Base-by-base conservation (phyloP, 2,797 vertebrate species). In the Leuciscus waleckii region DNA sequence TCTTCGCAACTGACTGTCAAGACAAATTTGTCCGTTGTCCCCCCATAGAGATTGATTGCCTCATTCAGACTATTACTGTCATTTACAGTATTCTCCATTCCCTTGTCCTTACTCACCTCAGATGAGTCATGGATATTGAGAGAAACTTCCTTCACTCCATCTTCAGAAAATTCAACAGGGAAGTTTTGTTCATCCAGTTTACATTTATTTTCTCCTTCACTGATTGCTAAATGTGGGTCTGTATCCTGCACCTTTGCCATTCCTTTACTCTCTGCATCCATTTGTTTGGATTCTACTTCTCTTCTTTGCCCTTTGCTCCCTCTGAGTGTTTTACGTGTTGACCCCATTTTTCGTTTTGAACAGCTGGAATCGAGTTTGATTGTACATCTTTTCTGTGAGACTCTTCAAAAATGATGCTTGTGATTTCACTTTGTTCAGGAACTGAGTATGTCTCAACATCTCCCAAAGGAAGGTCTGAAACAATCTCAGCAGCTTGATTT, bases 321-420 rank as follows among this genome's bases (percentile, higher is more conserved):
- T 56, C 26, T 69, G 8, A 71, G 14, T 2, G 26, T 61, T 29
- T 49, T 85, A 26, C 83, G 75, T 17, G 76, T 79, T 19, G 76
- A 79, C 5, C 83, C 83, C 65, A 85, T 79, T 79, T 85, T 85
- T 26, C 76, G 39, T 5, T 51, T 19, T 79, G 76, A 49, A 37
- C 51, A 79, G 35, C 67, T 70, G 65, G 63, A 69, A 49, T 46
- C 2, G 58, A 35, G 11, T 43, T 68, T 68, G n/a, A 29, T 49
- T 80, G 19, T 65, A 65, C 14, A 32, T 71, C 65, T 41, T 61
- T 41, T 75, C 21, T 46, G 3, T 61, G 51, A 21, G 26, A 54
- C 61, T 56, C 29, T 32, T 77, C 65, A 21, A 39, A 21, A 58
- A 61, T 17, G 8, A 61, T 7, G 26, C 13, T 65, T 32, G 7